A percentile compares a stretch with the other conserved stretches of the same genome.
phyloP scores from a whole-genome alignment of 2,113 vertebrate species.

The Paedocypris sp. region DNA sequence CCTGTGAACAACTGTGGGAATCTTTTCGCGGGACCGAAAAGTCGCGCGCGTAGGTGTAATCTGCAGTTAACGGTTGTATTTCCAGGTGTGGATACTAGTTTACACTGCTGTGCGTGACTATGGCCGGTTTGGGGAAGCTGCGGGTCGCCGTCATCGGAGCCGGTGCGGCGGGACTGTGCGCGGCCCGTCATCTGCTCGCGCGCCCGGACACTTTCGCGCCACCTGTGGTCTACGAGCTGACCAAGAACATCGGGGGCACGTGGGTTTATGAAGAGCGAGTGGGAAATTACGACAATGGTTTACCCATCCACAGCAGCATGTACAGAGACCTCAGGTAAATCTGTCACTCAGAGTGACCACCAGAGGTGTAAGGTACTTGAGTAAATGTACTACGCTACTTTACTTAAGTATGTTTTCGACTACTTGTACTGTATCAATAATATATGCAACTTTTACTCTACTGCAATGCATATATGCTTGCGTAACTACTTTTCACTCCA shows the following conservation, averaged over 20 bases:
- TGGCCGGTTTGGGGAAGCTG: constrained; percentile 30
- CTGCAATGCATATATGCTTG: too few species aligned
- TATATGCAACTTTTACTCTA: too few species aligned
- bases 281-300: constrained; percentile 33
- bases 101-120: not conserved
- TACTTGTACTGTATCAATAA: too few species aligned
- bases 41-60: too few species aligned
- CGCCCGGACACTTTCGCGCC: constrained; percentile 44
- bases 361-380: not conserved
- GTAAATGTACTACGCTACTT: not conserved
- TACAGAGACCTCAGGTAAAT: constrained; percentile 63
- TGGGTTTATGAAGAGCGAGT: constrained; percentile 63
- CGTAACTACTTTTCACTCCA: too few species aligned
- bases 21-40: too few species aligned
- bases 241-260: constrained; percentile 55
- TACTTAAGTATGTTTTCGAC: too few species aligned
- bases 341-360: not conserved
- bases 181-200: constrained; percentile 57
- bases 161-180: constrained; percentile 64
- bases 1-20: not conserved
- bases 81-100: not conserved
- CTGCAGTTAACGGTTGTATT: too few species aligned
- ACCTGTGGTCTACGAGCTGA: constrained; percentile 62
- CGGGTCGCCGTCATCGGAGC: constrained; percentile 61
- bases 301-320: constrained; percentile 65